Base-by-base conservation (phyloP, 2,113 vertebrate species). In the Lepus americanus region DNA sequence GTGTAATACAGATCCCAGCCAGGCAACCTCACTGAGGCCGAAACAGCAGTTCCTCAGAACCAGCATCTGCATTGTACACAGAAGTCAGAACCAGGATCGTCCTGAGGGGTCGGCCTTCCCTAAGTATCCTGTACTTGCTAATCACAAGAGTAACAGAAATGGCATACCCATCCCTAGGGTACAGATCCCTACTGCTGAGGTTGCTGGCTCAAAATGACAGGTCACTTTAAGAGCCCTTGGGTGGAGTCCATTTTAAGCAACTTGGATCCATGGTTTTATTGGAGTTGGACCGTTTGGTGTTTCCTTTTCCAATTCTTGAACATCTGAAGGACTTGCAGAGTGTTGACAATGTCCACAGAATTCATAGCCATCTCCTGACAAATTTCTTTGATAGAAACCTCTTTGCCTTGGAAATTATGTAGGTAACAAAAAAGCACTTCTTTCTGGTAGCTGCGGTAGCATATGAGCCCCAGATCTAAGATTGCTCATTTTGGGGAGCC, bases 231-330 rank as follows among this genome's bases (percentile, higher is more conserved):
- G 99, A 99, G 97, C 99, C 99, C 98, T 99, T 99, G 66, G 99
- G 99, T 67, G 99, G 99, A 95, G 99, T 99, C 99, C 99, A 99
- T 98, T 99, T 99, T 94, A 99, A 98, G 79, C 99, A 99, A 98
- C 98, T 99, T 17, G 99, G 99, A 97, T 99, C 99, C 97, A 99
- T 99, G 95, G 98, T 99, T 98, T 99, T 99, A 98, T 99, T 99
- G 98, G 99, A 99, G 97, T 99, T 99, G 94, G 99, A 99, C 97
- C 99, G 98, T 97, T 99, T 99, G 95, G 99, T 99, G 99, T 74
- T 99, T 99, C 89, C 99, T 99, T 95, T 99, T 99, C 99, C 99
- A 99, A 96, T 99, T 99, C 94, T 99, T 99, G 78, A 99, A 99
- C 99, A 99, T 99, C 98, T 99, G 99, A 77, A 99, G 99, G 1